Percentiles rank a stretch among this genome's conserved stretches.
These are phyloP conservation scores for Antheraea pernyi DNA, from an alignment of 1,140 invertebrate genomes.

Conservation along the genomic window DNA sequence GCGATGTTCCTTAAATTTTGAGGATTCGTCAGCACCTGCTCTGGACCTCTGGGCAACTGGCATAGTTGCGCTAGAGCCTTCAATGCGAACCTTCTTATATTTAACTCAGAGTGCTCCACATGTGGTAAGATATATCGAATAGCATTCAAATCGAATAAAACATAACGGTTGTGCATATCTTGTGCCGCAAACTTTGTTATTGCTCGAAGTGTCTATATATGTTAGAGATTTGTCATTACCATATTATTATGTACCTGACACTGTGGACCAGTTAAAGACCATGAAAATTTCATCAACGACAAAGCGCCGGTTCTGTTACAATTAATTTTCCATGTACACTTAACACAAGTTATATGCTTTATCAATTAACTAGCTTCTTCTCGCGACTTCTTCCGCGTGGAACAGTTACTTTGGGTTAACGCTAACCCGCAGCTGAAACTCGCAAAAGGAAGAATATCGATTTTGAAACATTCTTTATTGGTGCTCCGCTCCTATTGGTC, in stretches of 20 bases:
- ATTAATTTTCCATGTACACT: too few species aligned
- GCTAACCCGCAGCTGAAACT: too few species aligned
- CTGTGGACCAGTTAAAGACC: background rate
- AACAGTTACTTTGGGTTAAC: too few species aligned
- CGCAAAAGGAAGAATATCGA: too few species aligned
- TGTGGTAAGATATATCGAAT: slow-evolving; percentile 57
- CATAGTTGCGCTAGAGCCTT: slow-evolving; percentile 67
- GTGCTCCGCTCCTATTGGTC: too few species aligned
- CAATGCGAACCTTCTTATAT: slow-evolving; percentile 60
- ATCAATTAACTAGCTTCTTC: too few species aligned
- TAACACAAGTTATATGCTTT: too few species aligned
- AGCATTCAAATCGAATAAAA: slow-evolving; percentile 51
- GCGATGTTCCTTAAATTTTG: slow-evolving; percentile 61
- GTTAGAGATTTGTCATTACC: too few species aligned
- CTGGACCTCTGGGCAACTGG: slow-evolving; percentile 58
- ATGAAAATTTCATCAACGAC: too few species aligned
- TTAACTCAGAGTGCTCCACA: slow-evolving; percentile 56
- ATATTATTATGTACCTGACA: background rate
- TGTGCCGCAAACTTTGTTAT: slow-evolving; percentile 67
- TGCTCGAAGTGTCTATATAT: slow-evolving; percentile 56
- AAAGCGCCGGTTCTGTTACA: too few species aligned
- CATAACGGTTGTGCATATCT: slow-evolving; percentile 54
- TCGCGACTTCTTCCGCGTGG: too few species aligned
- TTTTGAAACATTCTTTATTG: too few species aligned
- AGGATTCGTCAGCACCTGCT: slow-evolving; percentile 50